Evolutionary conservation across 2,888 invertebrate genomes (phyloP), one percentile per base, ranked within the genome.

Genomic region (Dynastes maya): DNA sequence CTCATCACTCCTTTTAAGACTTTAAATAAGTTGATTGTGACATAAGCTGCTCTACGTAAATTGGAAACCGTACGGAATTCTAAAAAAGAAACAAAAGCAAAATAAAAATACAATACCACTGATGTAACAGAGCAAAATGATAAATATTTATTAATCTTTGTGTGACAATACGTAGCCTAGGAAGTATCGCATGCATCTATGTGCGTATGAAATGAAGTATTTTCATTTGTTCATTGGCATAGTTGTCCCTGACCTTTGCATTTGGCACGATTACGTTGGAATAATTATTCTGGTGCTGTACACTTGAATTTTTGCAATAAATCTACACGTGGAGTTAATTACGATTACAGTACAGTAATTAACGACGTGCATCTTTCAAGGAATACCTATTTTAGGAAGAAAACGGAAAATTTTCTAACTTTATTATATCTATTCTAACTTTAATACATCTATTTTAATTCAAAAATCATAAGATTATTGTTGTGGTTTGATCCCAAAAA

Each of bases 111-210:
- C 68, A 68, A 68, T 68, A n/a, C 29, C 29, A 29, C 68, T 68
- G 68, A 68, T 68, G 68, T 68, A 68, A 68, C 68, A 68, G 22
- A 27, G 49, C 51, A 29, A 63, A 63, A 63, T 32, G n/a, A 68
- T 68, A 68, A 68, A 68, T 68, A 68, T 68, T 68, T 68, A 68
- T 68, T 32, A 51, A 68, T 68, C 68, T 51, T 68, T 68, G 51
- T 68, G 49, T 51, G 45, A 49, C 32, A 45, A 49, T 45, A 67
- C 49, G 67, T 45, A 49, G 68, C 11, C 22, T 51, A 68, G 51
- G 68, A 68, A 68, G 3, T 68, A 29, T 51, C 32, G 68, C 40
- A 68, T 51, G 68, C 68, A 58, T 8, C 45, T 45, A 45, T 45
- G 64, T 65, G 22, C 65, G 65, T 65, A 65, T 11, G 11, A 29